phyloP scores from a whole-genome alignment of 2,888 invertebrate species.

The Graphium colonna region DNA sequence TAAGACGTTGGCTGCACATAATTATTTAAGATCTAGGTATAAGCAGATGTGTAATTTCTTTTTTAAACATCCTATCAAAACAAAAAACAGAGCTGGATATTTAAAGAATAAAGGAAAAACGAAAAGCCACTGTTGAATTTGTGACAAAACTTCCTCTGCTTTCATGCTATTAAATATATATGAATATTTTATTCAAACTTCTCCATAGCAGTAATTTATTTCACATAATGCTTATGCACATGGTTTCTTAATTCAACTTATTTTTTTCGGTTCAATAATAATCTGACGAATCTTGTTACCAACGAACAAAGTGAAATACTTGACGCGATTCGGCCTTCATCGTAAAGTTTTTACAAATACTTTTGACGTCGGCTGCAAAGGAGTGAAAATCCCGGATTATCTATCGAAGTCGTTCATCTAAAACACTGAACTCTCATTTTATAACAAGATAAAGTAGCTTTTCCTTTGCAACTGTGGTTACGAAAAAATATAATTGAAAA shows the following conservation, averaged over 20 bases:
- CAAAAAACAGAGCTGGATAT: background rate
- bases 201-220: too few species aligned
- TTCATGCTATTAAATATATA: background rate
- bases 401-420: constrained; percentile 60
- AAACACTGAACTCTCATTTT: constrained; percentile 33
- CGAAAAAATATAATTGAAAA: too few species aligned
- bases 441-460: background rate
- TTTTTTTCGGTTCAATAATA: background rate
- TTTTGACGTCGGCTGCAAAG: constrained; percentile 41
- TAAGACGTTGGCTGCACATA: too few species aligned
- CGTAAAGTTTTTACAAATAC: constrained; percentile 58
- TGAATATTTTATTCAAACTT: background rate
- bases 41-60: too few species aligned
- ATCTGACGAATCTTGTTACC: constrained; percentile 2
- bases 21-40: too few species aligned
- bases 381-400: constrained; percentile 66
- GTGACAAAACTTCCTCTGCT: too few species aligned
- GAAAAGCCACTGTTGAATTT: too few species aligned
- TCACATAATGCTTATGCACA: too few species aligned
- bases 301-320: background rate
- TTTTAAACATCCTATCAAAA: too few species aligned
- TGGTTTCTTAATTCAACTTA: background rate
- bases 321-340: constrained; percentile 38
- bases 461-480: background rate
- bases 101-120: too few species aligned